Evolutionary conservation across 1,140 invertebrate species (phyloP).

Genomic region (Drosophila athabasca): DNA sequence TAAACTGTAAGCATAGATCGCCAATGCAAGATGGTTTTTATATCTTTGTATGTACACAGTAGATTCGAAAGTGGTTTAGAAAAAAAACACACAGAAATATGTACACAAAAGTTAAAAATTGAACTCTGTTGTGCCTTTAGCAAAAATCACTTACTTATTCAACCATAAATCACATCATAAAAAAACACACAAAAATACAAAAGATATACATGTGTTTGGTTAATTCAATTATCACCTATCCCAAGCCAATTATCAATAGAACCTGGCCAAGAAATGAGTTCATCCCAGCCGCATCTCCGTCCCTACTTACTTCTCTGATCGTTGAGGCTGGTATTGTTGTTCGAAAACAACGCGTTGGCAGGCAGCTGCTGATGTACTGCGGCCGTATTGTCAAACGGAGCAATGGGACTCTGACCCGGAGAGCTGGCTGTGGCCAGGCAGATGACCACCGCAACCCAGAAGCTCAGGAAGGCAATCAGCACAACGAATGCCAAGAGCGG

Average conservation of each 20-base stretch:
- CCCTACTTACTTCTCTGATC: slow-evolving; percentile 63
- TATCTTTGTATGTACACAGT: slow-evolving; percentile 47
- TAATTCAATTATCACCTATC: slow-evolving; percentile 6
- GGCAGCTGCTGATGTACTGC: slow-evolving; percentile 42
- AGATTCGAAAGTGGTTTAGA: slow-evolving; percentile 1
- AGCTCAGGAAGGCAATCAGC: slow-evolving; percentile 91
- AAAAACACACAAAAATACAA: slow-evolving; percentile 23
- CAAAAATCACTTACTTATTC: slow-evolving; percentile 52
- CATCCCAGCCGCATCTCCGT: no score
- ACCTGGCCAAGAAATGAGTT: neutral
- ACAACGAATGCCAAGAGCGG: slow-evolving; percentile 93
- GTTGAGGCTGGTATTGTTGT: slow-evolving; percentile 31
- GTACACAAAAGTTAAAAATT: slow-evolving; percentile 13
- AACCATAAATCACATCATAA: slow-evolving; percentile 20
- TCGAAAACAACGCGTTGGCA: slow-evolving; percentile 38
- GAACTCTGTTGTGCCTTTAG: slow-evolving; percentile 20
- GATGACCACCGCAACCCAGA: slow-evolving; percentile 93
- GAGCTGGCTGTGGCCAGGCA: slow-evolving; percentile 86
- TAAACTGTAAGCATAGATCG: neutral
- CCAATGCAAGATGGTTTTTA: no score
- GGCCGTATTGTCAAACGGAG: slow-evolving; percentile 69
- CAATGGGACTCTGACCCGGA: slow-evolving; percentile 83
- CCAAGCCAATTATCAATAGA: neutral
- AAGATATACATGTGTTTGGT: slow-evolving; percentile 7
- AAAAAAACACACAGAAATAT: slow-evolving; percentile 29